phyloP scores from a whole-genome alignment of 2,888 invertebrate genomes.

The Caenorhabditis sp. region DNA sequence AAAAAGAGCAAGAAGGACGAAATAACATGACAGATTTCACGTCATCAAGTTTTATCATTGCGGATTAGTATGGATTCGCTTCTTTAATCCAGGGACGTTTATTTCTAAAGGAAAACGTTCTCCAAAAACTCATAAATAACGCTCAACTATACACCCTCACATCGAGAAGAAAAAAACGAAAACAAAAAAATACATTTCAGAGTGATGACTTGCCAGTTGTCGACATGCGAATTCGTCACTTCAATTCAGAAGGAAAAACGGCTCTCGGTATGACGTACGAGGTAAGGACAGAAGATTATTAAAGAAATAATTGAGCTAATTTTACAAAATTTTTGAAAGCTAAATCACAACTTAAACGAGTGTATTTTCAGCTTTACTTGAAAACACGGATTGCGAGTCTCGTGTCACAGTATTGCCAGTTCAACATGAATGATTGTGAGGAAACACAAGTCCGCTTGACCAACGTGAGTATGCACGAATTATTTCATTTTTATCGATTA shows the following conservation, averaged over 20 bases:
- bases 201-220: constrained; percentile 47
- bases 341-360: not conserved
- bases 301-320: not conserved
- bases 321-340: not conserved
- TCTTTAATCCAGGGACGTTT: not conserved
- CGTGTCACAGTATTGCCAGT: constrained; percentile 64
- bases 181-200: constrained; percentile 31
- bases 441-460: constrained; percentile 52
- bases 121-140: constrained; percentile 6
- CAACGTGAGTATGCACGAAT: constrained; percentile 47
- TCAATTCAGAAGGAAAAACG: constrained; percentile 59
- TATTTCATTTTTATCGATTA: not conserved
- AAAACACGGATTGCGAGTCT: constrained; percentile 64
- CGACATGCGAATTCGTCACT: constrained; percentile 56
- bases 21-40: constrained; percentile 6
- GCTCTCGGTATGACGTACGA: constrained; percentile 63
- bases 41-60: no score
- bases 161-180: not conserved
- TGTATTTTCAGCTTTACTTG: constrained; percentile 61
- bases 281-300: constrained; percentile 10
- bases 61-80: no score
- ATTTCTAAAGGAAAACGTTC: not conserved
- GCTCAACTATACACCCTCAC: not conserved
- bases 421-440: constrained; percentile 64
- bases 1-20: not conserved